phyloP scores from a whole-genome alignment of 2,888 invertebrate genomes.

The Sympetrum striolatum region DNA sequence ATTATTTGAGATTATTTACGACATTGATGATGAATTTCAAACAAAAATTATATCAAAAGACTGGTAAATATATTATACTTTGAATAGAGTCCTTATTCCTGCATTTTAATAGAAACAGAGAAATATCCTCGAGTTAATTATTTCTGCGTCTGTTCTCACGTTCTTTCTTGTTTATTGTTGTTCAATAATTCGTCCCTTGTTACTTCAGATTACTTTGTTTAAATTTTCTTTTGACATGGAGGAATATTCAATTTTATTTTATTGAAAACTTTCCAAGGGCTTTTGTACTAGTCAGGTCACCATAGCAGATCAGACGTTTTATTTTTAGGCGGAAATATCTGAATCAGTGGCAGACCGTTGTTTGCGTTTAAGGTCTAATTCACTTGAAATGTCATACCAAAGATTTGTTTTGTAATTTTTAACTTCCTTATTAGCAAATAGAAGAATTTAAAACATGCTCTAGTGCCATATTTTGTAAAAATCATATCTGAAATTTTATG shows the following conservation, averaged over 20 bases:
- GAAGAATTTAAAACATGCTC: too few relatives aligned
- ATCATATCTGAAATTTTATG: background rate
- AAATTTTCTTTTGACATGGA: too few relatives aligned
- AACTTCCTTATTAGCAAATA: background rate
- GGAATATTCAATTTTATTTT: background rate
- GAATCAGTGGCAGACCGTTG: too few relatives aligned
- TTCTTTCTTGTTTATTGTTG: too few relatives aligned
- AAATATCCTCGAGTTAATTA: too few relatives aligned
- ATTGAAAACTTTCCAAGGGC: too few relatives aligned
- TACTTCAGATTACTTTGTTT: background rate
- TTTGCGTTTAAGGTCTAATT: too few relatives aligned
- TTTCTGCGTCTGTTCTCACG: too few relatives aligned
- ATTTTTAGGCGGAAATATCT: too few relatives aligned
- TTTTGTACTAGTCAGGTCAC: too few relatives aligned
- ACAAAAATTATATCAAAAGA: background rate
- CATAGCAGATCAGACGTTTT: too few relatives aligned
- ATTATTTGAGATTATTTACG: background rate
- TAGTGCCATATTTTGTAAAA: background rate
- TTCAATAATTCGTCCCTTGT: too few relatives aligned
- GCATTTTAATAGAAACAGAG: background rate
- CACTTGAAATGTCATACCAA: background rate
- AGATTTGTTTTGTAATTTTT: background rate
- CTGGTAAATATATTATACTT: background rate
- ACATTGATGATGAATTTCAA: background rate
- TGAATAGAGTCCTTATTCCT: background rate